Conservation (phyloP, 1,140 invertebrate species). For the Coelopa frigida region DNA sequence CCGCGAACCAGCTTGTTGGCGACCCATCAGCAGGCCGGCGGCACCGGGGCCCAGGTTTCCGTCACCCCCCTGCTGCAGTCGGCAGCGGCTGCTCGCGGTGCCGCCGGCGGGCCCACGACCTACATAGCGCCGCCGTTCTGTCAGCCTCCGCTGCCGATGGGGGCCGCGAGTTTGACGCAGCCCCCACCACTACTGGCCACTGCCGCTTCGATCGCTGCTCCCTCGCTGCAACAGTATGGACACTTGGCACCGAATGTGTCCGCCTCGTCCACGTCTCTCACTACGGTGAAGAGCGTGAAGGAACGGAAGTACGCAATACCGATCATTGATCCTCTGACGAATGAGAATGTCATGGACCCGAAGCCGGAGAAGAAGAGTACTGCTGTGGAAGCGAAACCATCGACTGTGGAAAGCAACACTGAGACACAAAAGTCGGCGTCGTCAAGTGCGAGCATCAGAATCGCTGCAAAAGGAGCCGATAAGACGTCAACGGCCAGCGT, state of each 20-base stretch:
- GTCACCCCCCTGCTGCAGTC: slow-evolving; percentile 6
- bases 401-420: background rate
- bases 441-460: too few relatives aligned
- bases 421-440: background rate
- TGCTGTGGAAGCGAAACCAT: slow-evolving; percentile 15
- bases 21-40: slow-evolving; percentile 8
- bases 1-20: slow-evolving; percentile 16
- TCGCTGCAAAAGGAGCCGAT: too few relatives aligned
- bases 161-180: background rate
- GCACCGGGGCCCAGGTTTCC: background rate
- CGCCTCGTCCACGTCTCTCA: slow-evolving; percentile 1
- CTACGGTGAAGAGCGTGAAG: slow-evolving; percentile 15
- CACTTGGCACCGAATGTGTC: background rate
- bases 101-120: background rate
- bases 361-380: slow-evolving; percentile 16
- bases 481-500: background rate
- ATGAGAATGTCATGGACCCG: slow-evolving; percentile 29
- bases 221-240: slow-evolving; percentile 7
- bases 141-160: slow-evolving; percentile 8
- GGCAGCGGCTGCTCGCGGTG: slow-evolving; percentile 4
- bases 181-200: slow-evolving; percentile 3
- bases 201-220: background rate
- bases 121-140: slow-evolving; percentile 9
- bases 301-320: slow-evolving; percentile 33
- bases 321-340: slow-evolving; percentile 36